Percentiles rank a stretch among this genome's conserved stretches.
These are phyloP conservation scores for Catamblyrhynchus diadema DNA, from an alignment of 2,797 vertebrate species.

Conservation along the genomic window DNA sequence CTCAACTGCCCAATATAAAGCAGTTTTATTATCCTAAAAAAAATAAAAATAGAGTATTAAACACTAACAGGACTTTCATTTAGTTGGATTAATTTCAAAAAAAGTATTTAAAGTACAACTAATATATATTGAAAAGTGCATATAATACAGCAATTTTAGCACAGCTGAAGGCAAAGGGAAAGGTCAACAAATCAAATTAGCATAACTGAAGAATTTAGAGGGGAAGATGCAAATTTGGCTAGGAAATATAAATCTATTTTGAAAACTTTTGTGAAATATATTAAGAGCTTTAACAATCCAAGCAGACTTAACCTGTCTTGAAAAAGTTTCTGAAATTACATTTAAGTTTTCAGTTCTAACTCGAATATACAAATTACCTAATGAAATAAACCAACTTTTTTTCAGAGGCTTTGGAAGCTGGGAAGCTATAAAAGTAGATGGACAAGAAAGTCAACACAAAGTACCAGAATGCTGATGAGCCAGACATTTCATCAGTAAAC, in stretches of 20 bases:
- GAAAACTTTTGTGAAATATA: background rate
- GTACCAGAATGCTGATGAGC: background rate
- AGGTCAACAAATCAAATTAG: background rate
- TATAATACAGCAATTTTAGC: background rate
- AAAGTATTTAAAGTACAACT: background rate
- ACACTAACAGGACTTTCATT: background rate
- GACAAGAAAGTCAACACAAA: background rate
- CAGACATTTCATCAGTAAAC: background rate
- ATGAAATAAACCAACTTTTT: background rate
- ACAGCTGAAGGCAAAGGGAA: background rate
- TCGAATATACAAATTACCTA: background rate
- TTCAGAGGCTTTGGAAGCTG: background rate
- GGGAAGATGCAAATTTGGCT: background rate
- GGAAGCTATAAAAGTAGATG: background rate
- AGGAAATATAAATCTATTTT: background rate
- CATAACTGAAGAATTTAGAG: background rate
- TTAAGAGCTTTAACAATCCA: background rate
- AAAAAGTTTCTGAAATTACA: background rate
- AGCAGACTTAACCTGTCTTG: background rate
- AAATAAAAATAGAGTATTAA: background rate
- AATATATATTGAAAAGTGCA: background rate
- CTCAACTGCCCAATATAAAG: constrained; percentile 97
- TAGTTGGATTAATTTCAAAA: background rate
- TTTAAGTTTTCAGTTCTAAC: background rate
- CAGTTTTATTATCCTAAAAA: constrained; percentile 91